Conservation (phyloP, 2,113 vertebrate species). For the Gadus macrocephalus region DNA sequence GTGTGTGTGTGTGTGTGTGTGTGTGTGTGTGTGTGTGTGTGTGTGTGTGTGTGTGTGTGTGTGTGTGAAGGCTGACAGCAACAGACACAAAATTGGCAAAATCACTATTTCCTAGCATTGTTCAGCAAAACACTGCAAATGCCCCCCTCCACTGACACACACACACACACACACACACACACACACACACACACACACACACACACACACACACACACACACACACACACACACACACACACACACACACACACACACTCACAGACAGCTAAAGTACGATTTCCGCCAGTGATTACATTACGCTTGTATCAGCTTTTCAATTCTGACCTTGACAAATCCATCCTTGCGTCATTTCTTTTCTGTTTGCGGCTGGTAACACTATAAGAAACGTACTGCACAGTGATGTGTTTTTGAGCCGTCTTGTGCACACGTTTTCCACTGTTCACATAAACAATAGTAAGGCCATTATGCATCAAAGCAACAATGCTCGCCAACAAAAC, state of each 20-base stretch:
- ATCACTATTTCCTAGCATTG: slow-evolving; percentile 42
- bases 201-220: slow-evolving; percentile 7
- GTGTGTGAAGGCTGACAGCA: no score
- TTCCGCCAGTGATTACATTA: neutral
- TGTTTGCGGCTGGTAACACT: neutral
- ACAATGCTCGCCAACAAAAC: no score
- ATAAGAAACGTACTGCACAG: neutral
- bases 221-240: slow-evolving; percentile 1
- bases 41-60: no score
- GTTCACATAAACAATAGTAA: no score
- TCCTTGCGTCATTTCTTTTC: neutral
- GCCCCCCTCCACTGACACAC: neutral
- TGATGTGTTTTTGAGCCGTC: no score
- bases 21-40: no score
- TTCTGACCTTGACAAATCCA: neutral
- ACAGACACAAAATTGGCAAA: neutral
- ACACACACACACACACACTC: slow-evolving; percentile 12
- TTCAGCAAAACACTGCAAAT: slow-evolving; percentile 24
- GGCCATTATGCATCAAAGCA: no score
- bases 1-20: no score
- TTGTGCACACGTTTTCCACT: no score
- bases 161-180: slow-evolving; percentile 10
- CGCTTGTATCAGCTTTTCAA: neutral
- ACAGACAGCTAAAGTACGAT: neutral
- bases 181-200: slow-evolving; percentile 8